Evolutionary conservation across 2,797 vertebrate genomes (phyloP).

Genomic region (Spatula versicolor): DNA sequence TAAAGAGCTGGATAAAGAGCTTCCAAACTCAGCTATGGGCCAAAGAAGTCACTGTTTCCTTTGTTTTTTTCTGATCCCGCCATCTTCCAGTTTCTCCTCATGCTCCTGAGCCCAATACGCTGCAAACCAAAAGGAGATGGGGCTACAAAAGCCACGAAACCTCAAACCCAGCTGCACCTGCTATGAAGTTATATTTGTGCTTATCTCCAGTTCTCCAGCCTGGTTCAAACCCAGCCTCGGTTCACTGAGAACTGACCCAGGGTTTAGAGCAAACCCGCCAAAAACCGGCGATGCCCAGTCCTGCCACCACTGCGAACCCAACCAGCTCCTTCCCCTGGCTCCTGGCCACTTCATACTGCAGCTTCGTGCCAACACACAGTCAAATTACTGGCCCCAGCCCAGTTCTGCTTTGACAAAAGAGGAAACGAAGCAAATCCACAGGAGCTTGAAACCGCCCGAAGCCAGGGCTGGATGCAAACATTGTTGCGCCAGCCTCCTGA

Average conservation of each 20-base stretch:
- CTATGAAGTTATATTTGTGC: background rate
- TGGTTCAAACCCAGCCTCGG: background rate
- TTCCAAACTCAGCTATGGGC: background rate
- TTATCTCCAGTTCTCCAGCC: background rate
- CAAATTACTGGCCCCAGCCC: background rate
- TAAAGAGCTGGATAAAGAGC: background rate
- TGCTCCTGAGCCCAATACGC: background rate
- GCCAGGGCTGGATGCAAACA: background rate
- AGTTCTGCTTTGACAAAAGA: background rate
- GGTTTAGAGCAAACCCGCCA: background rate
- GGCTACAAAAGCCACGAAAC: background rate
- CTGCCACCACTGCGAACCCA: background rate
- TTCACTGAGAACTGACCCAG: background rate
- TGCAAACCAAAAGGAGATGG: background rate
- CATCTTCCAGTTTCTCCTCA: background rate
- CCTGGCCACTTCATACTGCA: background rate
- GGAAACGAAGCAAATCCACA: background rate
- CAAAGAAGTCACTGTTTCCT: fast-evolving
- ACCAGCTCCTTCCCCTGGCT: background rate
- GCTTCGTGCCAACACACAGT: background rate
- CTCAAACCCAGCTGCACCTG: background rate
- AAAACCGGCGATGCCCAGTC: fast-evolving
- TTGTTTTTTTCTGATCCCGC: background rate
- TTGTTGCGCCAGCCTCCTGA: background rate
- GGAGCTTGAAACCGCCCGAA: background rate